Evolutionary conservation across 2,113 vertebrate genomes (phyloP).

Genomic region (Numida meleagris): DNA sequence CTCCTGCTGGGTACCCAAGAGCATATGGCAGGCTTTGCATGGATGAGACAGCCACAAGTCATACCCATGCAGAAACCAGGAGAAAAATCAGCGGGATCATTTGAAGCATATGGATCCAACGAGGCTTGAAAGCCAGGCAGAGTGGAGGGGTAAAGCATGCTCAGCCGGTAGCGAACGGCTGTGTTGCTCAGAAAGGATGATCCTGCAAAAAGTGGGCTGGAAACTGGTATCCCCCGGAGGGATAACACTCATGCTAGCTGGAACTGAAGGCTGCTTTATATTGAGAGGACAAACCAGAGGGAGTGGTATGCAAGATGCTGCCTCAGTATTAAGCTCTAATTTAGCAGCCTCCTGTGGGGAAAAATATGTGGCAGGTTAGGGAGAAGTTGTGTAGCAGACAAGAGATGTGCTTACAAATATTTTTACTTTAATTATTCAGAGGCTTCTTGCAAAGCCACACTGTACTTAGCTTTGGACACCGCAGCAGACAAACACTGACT

Average conservation of each 20-base stretch:
- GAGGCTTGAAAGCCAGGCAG: not conserved
- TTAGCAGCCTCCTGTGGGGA: not conserved
- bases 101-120: not conserved
- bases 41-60: not conserved
- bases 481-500: not conserved
- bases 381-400: not conserved
- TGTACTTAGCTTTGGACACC: not conserved
- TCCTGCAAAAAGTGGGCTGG: not conserved
- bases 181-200: not conserved
- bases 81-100: not conserved
- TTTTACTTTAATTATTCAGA: not conserved
- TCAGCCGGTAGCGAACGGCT: fast-evolving
- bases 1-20: not conserved
- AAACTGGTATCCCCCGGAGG: not conserved
- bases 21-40: not conserved
- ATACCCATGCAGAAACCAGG: not conserved
- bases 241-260: not conserved
- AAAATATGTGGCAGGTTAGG: not conserved
- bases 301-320: not conserved
- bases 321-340: not conserved
- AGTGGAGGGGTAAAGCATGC: not conserved
- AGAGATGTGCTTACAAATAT: not conserved
- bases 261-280: not conserved
- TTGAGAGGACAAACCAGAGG: not conserved
- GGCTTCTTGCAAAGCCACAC: not conserved